These are phyloP conservation scores for Anniella stebbinsi DNA, from an alignment of 2,797 vertebrate genomes.

Conservation along the genomic window DNA sequence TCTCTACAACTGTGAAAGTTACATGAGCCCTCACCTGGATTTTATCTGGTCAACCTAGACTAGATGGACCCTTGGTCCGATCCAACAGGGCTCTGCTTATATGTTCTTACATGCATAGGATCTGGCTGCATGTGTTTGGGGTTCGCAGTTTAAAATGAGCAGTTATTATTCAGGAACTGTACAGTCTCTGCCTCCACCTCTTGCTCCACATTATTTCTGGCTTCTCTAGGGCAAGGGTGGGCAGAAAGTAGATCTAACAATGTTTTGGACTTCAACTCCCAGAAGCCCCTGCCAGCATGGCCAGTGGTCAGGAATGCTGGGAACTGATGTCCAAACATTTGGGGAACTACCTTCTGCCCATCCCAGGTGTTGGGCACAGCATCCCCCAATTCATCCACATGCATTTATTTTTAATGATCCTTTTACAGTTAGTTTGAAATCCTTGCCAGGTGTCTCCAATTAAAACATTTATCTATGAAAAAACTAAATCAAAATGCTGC, in stretches of 20 bases:
- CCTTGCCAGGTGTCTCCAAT: neutral
- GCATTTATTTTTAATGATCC: constrained; percentile 1
- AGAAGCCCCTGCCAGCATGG: too few species aligned
- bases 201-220: neutral
- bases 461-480: neutral
- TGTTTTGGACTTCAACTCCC: too few species aligned
- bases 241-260: too few species aligned
- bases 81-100: too few species aligned
- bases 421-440: neutral
- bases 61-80: too few species aligned
- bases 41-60: too few species aligned
- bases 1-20: too few species aligned
- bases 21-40: too few species aligned
- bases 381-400: neutral
- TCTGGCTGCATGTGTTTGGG: neutral
- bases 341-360: too few species aligned
- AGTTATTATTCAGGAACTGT: neutral
- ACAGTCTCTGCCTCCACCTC: neutral
- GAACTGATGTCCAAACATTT: too few species aligned
- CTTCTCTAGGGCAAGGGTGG: neutral
- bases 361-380: too few species aligned
- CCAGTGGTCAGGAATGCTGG: too few species aligned
- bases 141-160: neutral
- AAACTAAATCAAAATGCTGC: neutral
- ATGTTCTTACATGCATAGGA: neutral